Evolutionary conservation across 2,888 invertebrate genomes (phyloP), one percentile per base, ranked within the genome.

Genomic region (Venustoraphidia nigricollis): DNA sequence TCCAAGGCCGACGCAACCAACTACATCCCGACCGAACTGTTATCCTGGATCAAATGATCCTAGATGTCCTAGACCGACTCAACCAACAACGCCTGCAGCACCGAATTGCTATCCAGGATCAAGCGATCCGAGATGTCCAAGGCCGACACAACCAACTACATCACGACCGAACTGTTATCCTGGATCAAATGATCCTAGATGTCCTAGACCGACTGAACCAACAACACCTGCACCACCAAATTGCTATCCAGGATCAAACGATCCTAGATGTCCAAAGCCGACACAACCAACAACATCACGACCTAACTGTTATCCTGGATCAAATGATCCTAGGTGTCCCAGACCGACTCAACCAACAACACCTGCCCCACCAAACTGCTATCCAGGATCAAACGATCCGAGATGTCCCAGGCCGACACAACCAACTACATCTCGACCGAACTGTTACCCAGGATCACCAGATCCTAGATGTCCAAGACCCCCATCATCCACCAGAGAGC

Each of bases 381-480:
- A 54, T 40, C 60, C 60, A 8, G 60, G 61, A 34, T 56, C 57
- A 14, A 53, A 45, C 6, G 61, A 60, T 45, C 66, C 61, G 55
- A 17, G 58, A 35, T 45, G 43, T 2, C 60, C 62, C 1, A 53
- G 51, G 48, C 51, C 57, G n/a, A 54, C 57, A 64, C 60, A 34
- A 58, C 13, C 47, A 5, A 42, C 52, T 42, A 8, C 38, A 9
- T 56, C 27, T 9, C 41, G 57, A 11, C 57, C 0, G 51, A 51
- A 0, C 1, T 65, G 64, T 36, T 64, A 51, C 36, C 63, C 62
- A 0, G 63, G 65, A 0, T 57, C 57, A 8, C 51, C 51, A 0
- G 62, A 64, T 41, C 59, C 61, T 1, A 54, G 61, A 2, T 63
- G 64, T 38, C 62, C 65, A 6, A 53, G 56, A 10, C 59, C 60